Conservation (phyloP, 2,797 vertebrate species). For the Syngnathus acus region DNA sequence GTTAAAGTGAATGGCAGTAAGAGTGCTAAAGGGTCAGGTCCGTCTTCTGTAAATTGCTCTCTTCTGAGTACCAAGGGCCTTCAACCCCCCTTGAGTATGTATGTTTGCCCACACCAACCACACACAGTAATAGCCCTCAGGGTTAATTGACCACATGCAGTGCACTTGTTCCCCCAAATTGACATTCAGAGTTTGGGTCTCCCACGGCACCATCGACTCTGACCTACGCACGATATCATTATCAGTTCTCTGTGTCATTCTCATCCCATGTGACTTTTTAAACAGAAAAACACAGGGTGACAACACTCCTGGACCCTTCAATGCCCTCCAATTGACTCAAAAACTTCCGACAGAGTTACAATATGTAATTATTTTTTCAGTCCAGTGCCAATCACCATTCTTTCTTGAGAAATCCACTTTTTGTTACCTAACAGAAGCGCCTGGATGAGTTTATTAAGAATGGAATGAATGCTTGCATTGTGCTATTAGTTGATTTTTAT, state of each 20-base stretch:
- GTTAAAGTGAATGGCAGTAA: conserved; percentile 40
- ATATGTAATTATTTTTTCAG: not conserved
- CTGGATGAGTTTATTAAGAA: not conserved
- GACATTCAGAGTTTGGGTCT: conserved; percentile 49
- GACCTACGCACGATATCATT: conserved; percentile 51
- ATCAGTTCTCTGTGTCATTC: conserved; percentile 29
- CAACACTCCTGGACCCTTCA: conserved; percentile 6
- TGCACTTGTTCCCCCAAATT: conserved; percentile 65
- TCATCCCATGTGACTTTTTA: conserved; percentile 3
- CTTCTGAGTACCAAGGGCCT: conserved; percentile 25
- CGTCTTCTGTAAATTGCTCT: conserved; percentile 47
- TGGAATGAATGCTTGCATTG: not conserved
- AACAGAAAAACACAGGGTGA: conserved; percentile 16
- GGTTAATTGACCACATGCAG: conserved; percentile 67
- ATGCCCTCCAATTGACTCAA: conserved; percentile 24
- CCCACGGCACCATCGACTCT: conserved; percentile 30
- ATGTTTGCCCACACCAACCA: conserved; percentile 21
- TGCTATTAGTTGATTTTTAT: not conserved
- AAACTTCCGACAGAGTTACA: not conserved
- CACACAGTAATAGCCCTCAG: conserved; percentile 54
- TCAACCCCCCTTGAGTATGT: conserved; percentile 3
- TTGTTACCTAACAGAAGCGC: not conserved
- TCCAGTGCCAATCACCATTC: too few relatives aligned
- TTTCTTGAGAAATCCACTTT: not conserved
- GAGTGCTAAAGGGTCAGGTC: conserved; percentile 22